A percentile compares a stretch with the other conserved stretches of the same genome.
These are phyloP conservation scores for Gibbula magus DNA, from an alignment of 2,888 invertebrate genomes.

Conservation along the genomic window DNA sequence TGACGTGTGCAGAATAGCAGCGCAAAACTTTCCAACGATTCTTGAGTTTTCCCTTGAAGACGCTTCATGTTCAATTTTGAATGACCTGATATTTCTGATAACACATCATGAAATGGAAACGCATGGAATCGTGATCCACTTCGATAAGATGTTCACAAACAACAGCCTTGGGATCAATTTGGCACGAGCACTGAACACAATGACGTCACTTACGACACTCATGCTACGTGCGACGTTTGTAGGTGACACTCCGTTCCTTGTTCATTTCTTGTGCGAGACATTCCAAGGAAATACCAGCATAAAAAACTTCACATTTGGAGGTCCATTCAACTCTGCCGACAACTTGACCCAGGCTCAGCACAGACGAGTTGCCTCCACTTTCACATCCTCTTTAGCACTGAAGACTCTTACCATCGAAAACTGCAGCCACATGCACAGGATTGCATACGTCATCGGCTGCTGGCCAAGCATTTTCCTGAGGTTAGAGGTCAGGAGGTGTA, in stretches of 20 bases:
- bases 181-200: conserved; percentile 36
- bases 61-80: conserved; percentile 32
- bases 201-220: conserved; percentile 34
- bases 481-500: conserved; percentile 40
- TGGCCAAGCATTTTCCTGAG: conserved; percentile 39
- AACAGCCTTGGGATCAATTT: conserved; percentile 34
- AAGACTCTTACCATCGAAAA: conserved; percentile 42
- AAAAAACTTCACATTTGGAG: conserved; percentile 39
- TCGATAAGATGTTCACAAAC: conserved; percentile 40
- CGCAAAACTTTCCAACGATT: conserved; percentile 39
- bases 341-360: conserved; percentile 39
- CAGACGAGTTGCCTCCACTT: conserved; percentile 32
- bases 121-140: conserved; percentile 39
- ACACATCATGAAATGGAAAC: neutral
- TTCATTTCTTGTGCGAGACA: conserved; percentile 42
- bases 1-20: conserved; percentile 32
- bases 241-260: conserved; percentile 42
- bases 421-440: conserved; percentile 44
- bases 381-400: conserved; percentile 24
- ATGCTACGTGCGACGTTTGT: conserved; percentile 40
- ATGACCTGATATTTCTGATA: conserved; percentile 34
- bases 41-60: conserved; percentile 42
- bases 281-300: conserved; percentile 39
- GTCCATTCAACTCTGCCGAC: conserved; percentile 46
- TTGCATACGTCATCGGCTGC: conserved; percentile 38